Conservation (phyloP, 2,888 invertebrate species). For the Psylliodes chrysocephalus region DNA sequence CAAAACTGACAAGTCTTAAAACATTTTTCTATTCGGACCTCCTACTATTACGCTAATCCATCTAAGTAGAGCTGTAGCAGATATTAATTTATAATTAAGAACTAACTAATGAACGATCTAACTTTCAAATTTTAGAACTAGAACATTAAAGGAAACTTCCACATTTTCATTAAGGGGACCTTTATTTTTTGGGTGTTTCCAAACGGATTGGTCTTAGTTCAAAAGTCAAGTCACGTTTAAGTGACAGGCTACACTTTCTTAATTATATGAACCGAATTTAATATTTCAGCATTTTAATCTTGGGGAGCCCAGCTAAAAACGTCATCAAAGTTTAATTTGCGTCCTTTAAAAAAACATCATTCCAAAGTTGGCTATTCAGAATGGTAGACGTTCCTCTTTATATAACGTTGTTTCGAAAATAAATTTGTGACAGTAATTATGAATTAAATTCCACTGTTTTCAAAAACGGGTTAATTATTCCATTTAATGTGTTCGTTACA, state of each 20-base stretch:
- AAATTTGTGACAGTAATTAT: neutral
- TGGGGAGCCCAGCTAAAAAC: slow-evolving; percentile 17
- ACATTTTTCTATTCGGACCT: too few species aligned
- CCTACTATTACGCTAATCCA: too few species aligned
- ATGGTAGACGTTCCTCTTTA: slow-evolving; percentile 5
- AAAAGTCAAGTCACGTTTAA: slow-evolving; percentile 24
- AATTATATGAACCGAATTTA: slow-evolving; percentile 26
- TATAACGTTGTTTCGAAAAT: slow-evolving; percentile 1
- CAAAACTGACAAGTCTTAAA: too few species aligned
- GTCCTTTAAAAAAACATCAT: slow-evolving; percentile 10
- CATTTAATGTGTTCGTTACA: too few species aligned
- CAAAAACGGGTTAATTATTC: too few species aligned
- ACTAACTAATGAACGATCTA: neutral
- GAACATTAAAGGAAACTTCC: neutral
- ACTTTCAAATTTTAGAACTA: neutral
- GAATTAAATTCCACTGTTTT: neutral
- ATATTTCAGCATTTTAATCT: slow-evolving; percentile 30
- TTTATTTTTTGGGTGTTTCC: slow-evolving; percentile 5
- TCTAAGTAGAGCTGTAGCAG: too few species aligned
- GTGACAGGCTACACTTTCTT: slow-evolving; percentile 30
- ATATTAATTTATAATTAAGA: slow-evolving; percentile 1
- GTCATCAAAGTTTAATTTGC: slow-evolving; percentile 14
- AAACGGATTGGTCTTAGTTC: slow-evolving; percentile 1
- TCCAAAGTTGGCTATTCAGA: slow-evolving; percentile 14
- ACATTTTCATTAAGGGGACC: slow-evolving; percentile 12